phyloP scores from a whole-genome alignment of 2,797 vertebrate genomes.

The Anolis apletophallus region DNA sequence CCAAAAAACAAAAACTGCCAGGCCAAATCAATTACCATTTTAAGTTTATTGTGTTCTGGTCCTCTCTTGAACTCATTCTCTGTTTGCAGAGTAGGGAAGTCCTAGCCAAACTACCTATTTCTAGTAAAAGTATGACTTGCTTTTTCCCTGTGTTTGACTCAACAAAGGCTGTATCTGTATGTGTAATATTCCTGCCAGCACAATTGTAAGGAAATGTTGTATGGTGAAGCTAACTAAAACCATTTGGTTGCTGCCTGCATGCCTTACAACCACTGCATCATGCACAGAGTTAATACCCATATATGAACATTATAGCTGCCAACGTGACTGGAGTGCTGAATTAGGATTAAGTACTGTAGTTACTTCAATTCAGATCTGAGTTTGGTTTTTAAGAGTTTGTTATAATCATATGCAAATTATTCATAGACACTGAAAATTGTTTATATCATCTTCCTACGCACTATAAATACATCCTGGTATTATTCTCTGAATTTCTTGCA shows the following conservation, averaged over 20 bases:
- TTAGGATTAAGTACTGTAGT: conserved; percentile 48
- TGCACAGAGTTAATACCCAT: conserved; percentile 60
- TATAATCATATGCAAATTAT: conserved; percentile 56
- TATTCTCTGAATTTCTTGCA: no score
- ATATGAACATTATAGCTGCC: conserved; percentile 42
- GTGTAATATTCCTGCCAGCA: conserved; percentile 62
- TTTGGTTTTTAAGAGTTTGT: conserved; percentile 50
- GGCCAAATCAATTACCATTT: background rate
- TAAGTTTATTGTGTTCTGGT: conserved; percentile 33
- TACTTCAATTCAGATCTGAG: conserved; percentile 42
- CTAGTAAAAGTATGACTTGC: conserved; percentile 51
- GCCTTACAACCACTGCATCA: conserved; percentile 70
- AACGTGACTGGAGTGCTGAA: background rate
- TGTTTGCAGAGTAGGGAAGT: conserved; percentile 41
- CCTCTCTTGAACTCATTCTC: conserved; percentile 29
- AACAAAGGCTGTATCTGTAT: conserved; percentile 42
- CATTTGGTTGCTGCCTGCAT: conserved; percentile 65
- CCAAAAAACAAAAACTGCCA: conserved; percentile 35
- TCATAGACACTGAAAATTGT: background rate
- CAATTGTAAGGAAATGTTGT: conserved; percentile 60
- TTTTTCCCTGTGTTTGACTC: conserved; percentile 51
- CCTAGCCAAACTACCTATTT: conserved; percentile 46
- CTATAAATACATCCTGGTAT: background rate
- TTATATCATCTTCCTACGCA: background rate
- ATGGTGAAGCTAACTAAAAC: conserved; percentile 52